Base-by-base conservation (phyloP, 1,140 invertebrate species). In the Procambarus virginalis region DNA sequence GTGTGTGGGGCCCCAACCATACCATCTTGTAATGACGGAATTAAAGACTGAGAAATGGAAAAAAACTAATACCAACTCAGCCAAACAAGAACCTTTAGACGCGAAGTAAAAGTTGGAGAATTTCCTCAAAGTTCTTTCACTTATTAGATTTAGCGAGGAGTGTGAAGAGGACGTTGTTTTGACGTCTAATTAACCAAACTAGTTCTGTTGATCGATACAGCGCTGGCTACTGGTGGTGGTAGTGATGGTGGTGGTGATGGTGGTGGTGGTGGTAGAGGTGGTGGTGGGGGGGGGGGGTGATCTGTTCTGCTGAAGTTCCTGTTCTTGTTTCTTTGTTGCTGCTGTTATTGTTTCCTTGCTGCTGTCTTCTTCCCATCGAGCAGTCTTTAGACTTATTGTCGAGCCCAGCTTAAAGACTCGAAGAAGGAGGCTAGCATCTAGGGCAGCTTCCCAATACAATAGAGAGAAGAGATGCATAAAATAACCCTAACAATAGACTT, bases 131-230 rank as follows among this genome's bases (percentile, higher is more conserved):
- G 70, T 82, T 86, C 85, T 86, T 88, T 80, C 70, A 68, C 78
- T 82, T 88, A 88, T 88, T 88, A 88, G 80, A 88, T 88, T 88
- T 88, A 82, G n/a, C 86, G 75, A 60, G 86, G 79, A 88, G 86
- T 88, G 86, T 75, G 86, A 88, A 75, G 86, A 82, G 49, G 80
- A 58, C 64, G 68, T 55, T 88, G 86, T 82, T 70, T 88, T 88
- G 86, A 88, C 86, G 86, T 55, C 86, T 88, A 70, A 88, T 88
- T 88, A 82, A 88, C 60, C 49, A 64, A 75, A 80, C 79, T 73
- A 82, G 45, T 80, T 58, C 17, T 58, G 60, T 55, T 68, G 78
- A 81, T 88, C 78, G 60, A 73, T 76, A n/a, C n/a, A n/a, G n/a
- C n/a, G n/a, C 55, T 58, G 5, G 5, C 5, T n/a, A n/a, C n/a